Percentiles rank a stretch among this genome's conserved stretches.
These are phyloP conservation scores for Tenthredo livida DNA, from an alignment of 2,888 invertebrate genomes.

Conservation along the genomic window DNA sequence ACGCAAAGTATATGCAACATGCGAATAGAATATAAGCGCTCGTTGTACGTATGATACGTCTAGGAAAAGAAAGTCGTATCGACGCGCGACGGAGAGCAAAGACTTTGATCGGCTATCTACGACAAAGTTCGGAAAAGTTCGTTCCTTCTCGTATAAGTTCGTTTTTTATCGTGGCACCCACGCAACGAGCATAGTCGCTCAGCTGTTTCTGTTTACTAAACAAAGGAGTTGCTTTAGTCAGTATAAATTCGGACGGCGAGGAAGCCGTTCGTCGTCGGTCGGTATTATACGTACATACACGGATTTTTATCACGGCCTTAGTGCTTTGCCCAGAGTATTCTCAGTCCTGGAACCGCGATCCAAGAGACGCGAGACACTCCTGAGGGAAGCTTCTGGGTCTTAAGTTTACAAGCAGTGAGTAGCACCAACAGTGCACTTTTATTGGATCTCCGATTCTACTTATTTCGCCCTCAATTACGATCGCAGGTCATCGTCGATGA, in stretches of 20 bases:
- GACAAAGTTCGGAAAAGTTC: constrained; percentile 4
- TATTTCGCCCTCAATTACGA: neutral
- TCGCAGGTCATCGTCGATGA: constrained; percentile 2
- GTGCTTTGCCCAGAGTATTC: constrained; percentile 38
- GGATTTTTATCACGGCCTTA: neutral
- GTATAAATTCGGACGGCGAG: constrained; percentile 69
- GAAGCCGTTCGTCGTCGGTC: constrained; percentile 59
- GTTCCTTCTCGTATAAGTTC: neutral
- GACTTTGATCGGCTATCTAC: constrained; percentile 32
- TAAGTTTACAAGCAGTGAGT: constrained; percentile 45
- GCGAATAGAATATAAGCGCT: neutral
- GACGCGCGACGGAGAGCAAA: constrained; percentile 43
- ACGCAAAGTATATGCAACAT: neutral
- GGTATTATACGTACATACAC: neutral
- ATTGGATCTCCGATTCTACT: neutral
- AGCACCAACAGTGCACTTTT: constrained; percentile 25
- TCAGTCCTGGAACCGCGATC: constrained; percentile 25
- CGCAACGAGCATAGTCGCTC: constrained; percentile 63
- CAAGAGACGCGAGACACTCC: constrained; percentile 40
- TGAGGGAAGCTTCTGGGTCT: constrained; percentile 13
- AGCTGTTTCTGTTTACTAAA: constrained; percentile 78
- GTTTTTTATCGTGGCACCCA: constrained; percentile 37
- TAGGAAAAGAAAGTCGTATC: constrained; percentile 48
- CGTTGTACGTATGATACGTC: neutral
- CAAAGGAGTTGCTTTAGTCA: constrained; percentile 70